Conservation (phyloP, 64 coral and sea anemone genomes). For the Montipora efflorescens region DNA sequence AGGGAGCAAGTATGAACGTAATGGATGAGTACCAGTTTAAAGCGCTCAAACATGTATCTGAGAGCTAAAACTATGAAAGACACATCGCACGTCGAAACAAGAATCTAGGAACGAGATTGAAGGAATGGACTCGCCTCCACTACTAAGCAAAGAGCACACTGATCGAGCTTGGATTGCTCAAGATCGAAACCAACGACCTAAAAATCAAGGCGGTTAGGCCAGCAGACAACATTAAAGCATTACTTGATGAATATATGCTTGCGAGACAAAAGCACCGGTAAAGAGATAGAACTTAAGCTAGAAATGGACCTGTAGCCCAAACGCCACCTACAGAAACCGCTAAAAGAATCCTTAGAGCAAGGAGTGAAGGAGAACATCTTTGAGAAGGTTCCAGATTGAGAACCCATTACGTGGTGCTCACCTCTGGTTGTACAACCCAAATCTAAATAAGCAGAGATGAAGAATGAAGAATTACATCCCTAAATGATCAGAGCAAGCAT, state of each 20-base stretch:
- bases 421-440: background rate
- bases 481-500: background rate
- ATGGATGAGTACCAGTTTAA: too few species aligned
- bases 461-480: background rate
- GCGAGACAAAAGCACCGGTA: background rate
- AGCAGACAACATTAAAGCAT: background rate
- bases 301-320: background rate
- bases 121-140: constrained; percentile 55
- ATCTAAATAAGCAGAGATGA: background rate
- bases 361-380: background rate
- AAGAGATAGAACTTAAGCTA: background rate
- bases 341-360: background rate
- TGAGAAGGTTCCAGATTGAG: background rate
- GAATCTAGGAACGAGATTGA: constrained; percentile 47
- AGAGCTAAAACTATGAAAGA: too few species aligned
- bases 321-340: background rate
- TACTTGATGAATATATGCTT: constrained; percentile 2
- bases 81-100: constrained; percentile 51
- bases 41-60: constrained; percentile 28
- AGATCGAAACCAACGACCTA: background rate
- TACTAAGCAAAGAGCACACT: too few species aligned
- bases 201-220: constrained; percentile 2
- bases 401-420: background rate
- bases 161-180: too few species aligned
- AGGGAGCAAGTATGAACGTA: background rate